phyloP scores from a whole-genome alignment of 2,113 vertebrate species.

The Pimephales promelas region DNA sequence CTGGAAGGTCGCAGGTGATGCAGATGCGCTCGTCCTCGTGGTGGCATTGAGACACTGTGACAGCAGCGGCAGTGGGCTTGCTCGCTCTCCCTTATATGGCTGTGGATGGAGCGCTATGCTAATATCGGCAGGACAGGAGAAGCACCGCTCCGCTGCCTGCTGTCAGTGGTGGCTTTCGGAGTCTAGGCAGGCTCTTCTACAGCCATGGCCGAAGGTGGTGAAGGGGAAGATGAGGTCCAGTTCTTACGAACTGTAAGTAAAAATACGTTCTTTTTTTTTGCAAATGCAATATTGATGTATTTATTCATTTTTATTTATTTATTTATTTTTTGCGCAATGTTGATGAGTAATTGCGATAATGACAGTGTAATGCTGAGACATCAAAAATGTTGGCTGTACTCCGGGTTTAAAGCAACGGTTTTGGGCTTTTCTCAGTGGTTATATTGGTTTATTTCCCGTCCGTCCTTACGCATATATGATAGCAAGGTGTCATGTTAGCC shows the following conservation, averaged over 20 bases:
- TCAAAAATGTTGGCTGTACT: slow-evolving; percentile 1
- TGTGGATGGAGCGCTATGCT: slow-evolving; percentile 89
- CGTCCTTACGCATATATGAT: not conserved
- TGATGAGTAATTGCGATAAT: slow-evolving; percentile 1
- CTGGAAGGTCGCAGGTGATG: not conserved
- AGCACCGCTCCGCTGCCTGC: slow-evolving; percentile 78
- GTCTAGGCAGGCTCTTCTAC: slow-evolving; percentile 86
- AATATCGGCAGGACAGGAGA: slow-evolving; percentile 83
- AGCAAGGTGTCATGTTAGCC: not conserved
- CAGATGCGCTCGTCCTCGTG: slow-evolving; percentile 1
- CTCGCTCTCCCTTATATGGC: slow-evolving; percentile 91
- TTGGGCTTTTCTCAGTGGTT: not conserved
- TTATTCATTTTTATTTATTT: not conserved
- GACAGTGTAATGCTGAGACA: slow-evolving; percentile 11
- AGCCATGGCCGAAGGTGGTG: slow-evolving; percentile 96
- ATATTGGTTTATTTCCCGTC: not conserved
- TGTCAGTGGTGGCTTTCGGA: slow-evolving; percentile 82
- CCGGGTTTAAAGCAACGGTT: slow-evolving; percentile 10
- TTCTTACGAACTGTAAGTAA: slow-evolving; percentile 98
- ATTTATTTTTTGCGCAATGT: not conserved
- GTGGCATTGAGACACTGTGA: slow-evolving; percentile 62
- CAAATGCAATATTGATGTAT: not conserved
- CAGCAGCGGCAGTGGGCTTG: slow-evolving; percentile 80
- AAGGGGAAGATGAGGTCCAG: slow-evolving; percentile 98
- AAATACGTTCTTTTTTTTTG: not conserved